Evolutionary conservation across 2,797 vertebrate species (phyloP).

Genomic region (Sebastes matsubarae): DNA sequence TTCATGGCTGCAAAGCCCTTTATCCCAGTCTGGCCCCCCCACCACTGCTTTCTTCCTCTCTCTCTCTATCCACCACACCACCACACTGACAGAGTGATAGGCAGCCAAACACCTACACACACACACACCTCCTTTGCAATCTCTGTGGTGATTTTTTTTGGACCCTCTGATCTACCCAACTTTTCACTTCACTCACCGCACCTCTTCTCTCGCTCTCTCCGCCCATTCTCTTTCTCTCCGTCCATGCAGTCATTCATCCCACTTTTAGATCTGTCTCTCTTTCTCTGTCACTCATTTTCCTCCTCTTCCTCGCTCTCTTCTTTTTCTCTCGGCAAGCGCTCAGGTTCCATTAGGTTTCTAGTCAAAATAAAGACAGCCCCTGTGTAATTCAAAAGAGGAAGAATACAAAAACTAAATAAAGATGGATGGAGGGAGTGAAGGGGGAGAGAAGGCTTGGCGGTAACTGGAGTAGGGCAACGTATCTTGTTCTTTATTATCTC

Average conservation of each 20-base stretch:
- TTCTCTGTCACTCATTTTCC: not conserved
- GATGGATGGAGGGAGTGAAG: constrained; percentile 28
- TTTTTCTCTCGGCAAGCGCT: constrained; percentile 26
- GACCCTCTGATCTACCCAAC: constrained; percentile 36
- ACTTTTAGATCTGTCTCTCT: constrained; percentile 18
- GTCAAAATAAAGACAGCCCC: constrained; percentile 51
- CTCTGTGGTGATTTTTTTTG: constrained; percentile 39
- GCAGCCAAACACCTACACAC: constrained; percentile 39
- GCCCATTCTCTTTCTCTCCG: constrained; percentile 5
- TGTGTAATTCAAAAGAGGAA: constrained; percentile 49
- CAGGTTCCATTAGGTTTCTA: constrained; percentile 48
- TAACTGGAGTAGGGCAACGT: constrained; percentile 64
- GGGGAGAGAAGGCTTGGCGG: constrained; percentile 24
- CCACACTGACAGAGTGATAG: constrained; percentile 41
- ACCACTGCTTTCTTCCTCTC: constrained; percentile 29
- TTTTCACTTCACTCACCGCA: constrained; percentile 22
- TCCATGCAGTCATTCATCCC: constrained; percentile 33
- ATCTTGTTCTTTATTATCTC: constrained; percentile 59
- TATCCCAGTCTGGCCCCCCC: constrained; percentile 47
- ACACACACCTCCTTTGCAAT: constrained; percentile 34
- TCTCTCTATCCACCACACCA: constrained; percentile 19
- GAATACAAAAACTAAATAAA: constrained; percentile 43
- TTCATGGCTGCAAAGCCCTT: constrained; percentile 71
- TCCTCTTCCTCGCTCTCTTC: not conserved
- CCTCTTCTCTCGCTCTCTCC: constrained; percentile 16